Evolutionary conservation across 2,113 vertebrate genomes (phyloP), one percentile per base, ranked within the genome.

Genomic region (Oncorhynchus keta): DNA sequence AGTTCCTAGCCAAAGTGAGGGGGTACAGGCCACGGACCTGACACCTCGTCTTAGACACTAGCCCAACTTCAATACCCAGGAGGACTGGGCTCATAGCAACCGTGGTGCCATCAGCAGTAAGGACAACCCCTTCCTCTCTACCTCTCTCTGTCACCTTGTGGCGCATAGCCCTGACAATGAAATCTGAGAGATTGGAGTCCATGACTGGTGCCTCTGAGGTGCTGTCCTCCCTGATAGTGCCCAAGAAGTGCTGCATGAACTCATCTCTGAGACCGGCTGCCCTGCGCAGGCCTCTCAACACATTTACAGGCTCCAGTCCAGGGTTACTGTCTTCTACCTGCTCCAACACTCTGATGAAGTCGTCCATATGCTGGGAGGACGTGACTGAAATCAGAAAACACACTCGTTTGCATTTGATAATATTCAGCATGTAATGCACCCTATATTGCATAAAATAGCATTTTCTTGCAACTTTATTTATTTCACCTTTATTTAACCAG

Each of bases 91-190:
- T 74, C 0, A 97, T 83, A 0, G 95, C 92, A 1, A 98, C 93
- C 0, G 93, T 95, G 11, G 94, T 96, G 49, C 97, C 96, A 1
- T 98, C 96, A 0, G 93, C 85, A 0, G 93, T 93, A 76, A 98
- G 79, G 18, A 97, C 91, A 0, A 92, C 94, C 0, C 96, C 94
- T 0, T 77, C 75, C 71, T 96, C 94, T 61, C 45, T 80, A 16
- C 18, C 79, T 0, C 59, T 76, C 0, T 3, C 68, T 0, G 86
- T 72, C 51, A 90, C 87, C 73, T 70, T 3, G 12, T 86, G 87
- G 24, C 7, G 71, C 51, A 94, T 39, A 0, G 89, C 81, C 1
- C 55, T 65, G 2, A 1, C 65, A 8, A 95, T 5, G 72, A 87
- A 91, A 73, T 20, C 12, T 12, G 76, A 77, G 1, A 94, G 88